These are phyloP conservation scores for Rhyzopertha dominica DNA, from an alignment of 1,140 invertebrate species.

Conservation along the genomic window DNA sequence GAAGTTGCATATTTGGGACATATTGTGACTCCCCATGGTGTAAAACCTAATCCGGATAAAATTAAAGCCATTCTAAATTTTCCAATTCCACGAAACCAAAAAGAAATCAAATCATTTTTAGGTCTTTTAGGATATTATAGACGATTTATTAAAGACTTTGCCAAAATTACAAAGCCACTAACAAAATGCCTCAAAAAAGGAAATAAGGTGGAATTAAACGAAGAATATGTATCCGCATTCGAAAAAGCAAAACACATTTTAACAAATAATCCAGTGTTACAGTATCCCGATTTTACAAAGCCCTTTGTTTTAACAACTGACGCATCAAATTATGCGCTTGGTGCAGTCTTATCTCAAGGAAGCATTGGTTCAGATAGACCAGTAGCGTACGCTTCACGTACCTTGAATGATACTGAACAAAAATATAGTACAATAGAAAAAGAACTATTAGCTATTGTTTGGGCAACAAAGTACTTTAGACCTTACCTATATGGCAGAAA, in stretches of 20 bases:
- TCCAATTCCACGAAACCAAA: conserved; percentile 39
- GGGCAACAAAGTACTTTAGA: conserved; percentile 46
- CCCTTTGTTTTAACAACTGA: conserved; percentile 26
- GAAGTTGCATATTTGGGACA: conserved; percentile 47
- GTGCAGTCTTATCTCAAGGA: conserved; percentile 22
- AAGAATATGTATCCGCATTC: conserved; percentile 34
- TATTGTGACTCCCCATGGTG: conserved; percentile 39
- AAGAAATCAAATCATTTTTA: conserved; percentile 45
- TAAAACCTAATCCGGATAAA: conserved; percentile 44
- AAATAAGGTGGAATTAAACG: conserved; percentile 29
- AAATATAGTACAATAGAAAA: conserved; percentile 46
- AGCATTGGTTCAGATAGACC: conserved; percentile 26
- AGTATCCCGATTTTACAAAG: conserved; percentile 31
- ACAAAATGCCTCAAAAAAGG: conserved; percentile 40
- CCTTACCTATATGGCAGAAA: conserved; percentile 48
- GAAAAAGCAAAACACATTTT: conserved; percentile 11
- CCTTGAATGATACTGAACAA: conserved; percentile 43
- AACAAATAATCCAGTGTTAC: conserved; percentile 19
- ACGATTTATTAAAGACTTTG: conserved; percentile 42
- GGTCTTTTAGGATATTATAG: conserved; percentile 46
- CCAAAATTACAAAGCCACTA: conserved; percentile 39
- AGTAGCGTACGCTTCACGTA: conserved; percentile 43
- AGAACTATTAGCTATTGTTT: conserved; percentile 45
- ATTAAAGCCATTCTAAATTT: conserved; percentile 38
- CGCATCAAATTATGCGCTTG: conserved; percentile 21